These are phyloP conservation scores for Psococerastis gibbosa DNA, from an alignment of 2,888 invertebrate genomes.

Conservation along the genomic window DNA sequence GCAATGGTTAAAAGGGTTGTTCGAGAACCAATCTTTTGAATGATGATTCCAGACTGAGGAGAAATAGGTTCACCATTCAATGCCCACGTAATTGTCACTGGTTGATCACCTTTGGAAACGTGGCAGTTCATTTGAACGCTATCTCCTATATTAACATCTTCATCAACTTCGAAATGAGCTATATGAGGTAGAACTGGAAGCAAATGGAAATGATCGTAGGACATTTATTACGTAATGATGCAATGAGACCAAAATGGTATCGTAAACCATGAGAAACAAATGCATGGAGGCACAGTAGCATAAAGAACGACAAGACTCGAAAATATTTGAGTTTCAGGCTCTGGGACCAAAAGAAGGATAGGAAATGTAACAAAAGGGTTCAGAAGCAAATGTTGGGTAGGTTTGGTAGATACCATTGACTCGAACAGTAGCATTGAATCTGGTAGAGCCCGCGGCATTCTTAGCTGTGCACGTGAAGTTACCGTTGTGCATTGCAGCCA, in stretches of 20 bases:
- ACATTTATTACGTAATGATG: too few relatives aligned
- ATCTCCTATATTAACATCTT: slow-evolving; percentile 21
- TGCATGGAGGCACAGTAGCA: too few relatives aligned
- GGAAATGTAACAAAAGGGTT: too few relatives aligned
- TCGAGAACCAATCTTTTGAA: slow-evolving; percentile 20
- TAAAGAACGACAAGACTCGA: too few relatives aligned
- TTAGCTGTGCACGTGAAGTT: slow-evolving; percentile 32
- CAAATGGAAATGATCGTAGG: not conserved
- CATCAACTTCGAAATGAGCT: slow-evolving; percentile 21
- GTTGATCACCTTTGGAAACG: slow-evolving; percentile 23
- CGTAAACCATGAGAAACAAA: too few relatives aligned
- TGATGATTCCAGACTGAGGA: slow-evolving; percentile 18
- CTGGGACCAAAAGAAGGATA: too few relatives aligned
- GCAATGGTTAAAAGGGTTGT: slow-evolving; percentile 20
- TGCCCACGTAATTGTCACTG: slow-evolving; percentile 20
- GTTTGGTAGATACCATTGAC: slow-evolving; percentile 45
- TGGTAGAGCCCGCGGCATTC: slow-evolving; percentile 39
- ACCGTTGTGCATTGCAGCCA: slow-evolving; percentile 31
- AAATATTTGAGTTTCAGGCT: too few relatives aligned
- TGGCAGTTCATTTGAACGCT: slow-evolving; percentile 22
- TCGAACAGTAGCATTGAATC: slow-evolving; percentile 42
- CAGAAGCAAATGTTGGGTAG: slow-evolving; percentile 9
- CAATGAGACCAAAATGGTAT: too few relatives aligned
- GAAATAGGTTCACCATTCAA: slow-evolving; percentile 18
- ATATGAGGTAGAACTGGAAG: slow-evolving; percentile 33